phyloP scores from a whole-genome alignment of 2,797 vertebrate species.

The Gymnothorax reevesii region DNA sequence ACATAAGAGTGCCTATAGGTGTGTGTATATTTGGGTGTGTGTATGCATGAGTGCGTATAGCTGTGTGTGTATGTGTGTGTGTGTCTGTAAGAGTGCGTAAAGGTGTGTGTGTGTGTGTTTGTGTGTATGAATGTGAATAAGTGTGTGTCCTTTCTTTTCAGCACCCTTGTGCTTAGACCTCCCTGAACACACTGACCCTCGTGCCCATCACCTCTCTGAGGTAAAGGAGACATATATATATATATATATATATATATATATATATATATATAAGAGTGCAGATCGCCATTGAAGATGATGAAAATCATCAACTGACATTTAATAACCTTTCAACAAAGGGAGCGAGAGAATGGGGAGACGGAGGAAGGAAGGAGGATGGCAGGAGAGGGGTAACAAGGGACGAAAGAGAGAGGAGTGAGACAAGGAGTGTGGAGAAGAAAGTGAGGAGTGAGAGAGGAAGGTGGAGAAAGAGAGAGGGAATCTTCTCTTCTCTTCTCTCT shows the following conservation, averaged over 20 bases:
- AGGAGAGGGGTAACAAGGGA: constrained; percentile 25
- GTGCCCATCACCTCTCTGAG: constrained; percentile 50
- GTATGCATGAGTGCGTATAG: not conserved
- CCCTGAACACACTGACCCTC: constrained; percentile 51
- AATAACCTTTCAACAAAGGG: constrained; percentile 80
- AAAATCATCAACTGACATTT: constrained; percentile 82
- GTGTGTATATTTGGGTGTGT: not conserved
- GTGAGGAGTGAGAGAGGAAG: not conserved
- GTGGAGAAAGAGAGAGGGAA: not conserved
- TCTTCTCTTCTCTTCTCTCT: not conserved
- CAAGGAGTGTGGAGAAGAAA: not conserved
- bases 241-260: no score
- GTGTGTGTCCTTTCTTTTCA: not conserved
- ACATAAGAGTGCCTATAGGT: not conserved
- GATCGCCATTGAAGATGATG: constrained; percentile 78
- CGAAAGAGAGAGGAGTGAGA: not conserved
- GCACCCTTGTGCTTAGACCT: not conserved
- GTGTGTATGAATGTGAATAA: constrained; percentile 15
- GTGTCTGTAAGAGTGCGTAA: no score
- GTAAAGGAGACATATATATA: constrained; percentile 24
- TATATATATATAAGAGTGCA: constrained; percentile 71
- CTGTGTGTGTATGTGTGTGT: constrained; percentile 17
- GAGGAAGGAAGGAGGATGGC: not conserved
- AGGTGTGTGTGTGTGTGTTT: constrained; percentile 31
- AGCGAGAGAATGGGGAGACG: constrained; percentile 56